These are phyloP conservation scores for Sigmodon hispidus DNA, from an alignment of 2,113 vertebrate genomes.

Conservation along the genomic window DNA sequence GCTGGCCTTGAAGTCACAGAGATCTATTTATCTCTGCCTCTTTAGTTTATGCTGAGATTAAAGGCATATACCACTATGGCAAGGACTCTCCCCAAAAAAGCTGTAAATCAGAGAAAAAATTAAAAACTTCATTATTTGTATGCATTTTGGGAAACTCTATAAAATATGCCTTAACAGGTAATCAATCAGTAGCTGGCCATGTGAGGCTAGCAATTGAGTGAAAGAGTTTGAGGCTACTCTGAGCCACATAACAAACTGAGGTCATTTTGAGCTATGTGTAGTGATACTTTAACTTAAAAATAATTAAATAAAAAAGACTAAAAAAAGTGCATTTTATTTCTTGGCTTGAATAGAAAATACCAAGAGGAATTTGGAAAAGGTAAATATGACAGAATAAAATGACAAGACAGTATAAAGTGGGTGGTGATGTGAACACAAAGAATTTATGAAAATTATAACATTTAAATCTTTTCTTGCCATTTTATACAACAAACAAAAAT, in stretches of 20 bases:
- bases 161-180: conserved; percentile 25
- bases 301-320: background rate
- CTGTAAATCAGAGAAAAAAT: background rate
- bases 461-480: conserved; percentile 25
- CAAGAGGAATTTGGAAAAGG: background rate
- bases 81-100: background rate
- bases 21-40: background rate
- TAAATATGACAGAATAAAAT: background rate
- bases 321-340: conserved; percentile 39
- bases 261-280: background rate
- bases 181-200: background rate
- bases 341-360: conserved; percentile 44
- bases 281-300: background rate
- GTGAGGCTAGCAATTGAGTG: background rate
- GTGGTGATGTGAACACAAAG: background rate
- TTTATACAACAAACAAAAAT: conserved; percentile 7
- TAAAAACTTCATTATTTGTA: background rate
- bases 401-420: conserved; percentile 30
- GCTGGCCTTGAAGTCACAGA: background rate
- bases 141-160: background rate
- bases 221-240: background rate
- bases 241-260: background rate
- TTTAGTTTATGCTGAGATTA: background rate
- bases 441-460: conserved; percentile 1
- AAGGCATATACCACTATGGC: background rate